These are phyloP conservation scores for Helogale parvula DNA, from an alignment of 2,113 vertebrate species.

Conservation along the genomic window DNA sequence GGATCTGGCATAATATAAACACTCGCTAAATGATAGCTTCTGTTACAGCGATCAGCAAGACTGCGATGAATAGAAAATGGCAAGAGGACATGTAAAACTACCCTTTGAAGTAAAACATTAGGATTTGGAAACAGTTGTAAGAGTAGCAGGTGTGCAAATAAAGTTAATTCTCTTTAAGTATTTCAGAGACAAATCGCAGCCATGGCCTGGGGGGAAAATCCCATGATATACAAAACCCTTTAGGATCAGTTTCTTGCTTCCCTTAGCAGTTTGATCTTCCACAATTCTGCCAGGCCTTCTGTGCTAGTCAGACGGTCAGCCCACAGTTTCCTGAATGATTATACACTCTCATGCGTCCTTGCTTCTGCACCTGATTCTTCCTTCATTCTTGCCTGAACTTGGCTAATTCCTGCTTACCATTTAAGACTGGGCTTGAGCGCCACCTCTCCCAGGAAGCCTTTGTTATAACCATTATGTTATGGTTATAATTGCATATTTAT, in stretches of 20 bases:
- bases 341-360: not conserved
- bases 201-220: not conserved
- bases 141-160: slow-evolving; percentile 31
- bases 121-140: slow-evolving; percentile 5
- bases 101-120: not conserved
- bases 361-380: slow-evolving; percentile 30
- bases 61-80: slow-evolving; percentile 33
- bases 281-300: not conserved
- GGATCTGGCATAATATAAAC: not conserved
- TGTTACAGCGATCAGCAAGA: not conserved
- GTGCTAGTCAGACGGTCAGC: not conserved
- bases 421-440: not conserved
- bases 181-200: slow-evolving; percentile 21
- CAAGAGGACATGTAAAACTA: not conserved
- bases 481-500: not conserved
- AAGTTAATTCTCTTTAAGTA: slow-evolving; percentile 13
- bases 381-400: not conserved
- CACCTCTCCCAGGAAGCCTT: not conserved
- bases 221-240: not conserved
- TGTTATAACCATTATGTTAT: not conserved
- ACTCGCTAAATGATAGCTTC: not conserved
- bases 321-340: not conserved
- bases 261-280: not conserved
- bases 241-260: not conserved
- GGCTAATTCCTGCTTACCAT: slow-evolving; percentile 1